Conservation (phyloP, 2,797 vertebrate genomes). For the Cossypha heuglini region DNA sequence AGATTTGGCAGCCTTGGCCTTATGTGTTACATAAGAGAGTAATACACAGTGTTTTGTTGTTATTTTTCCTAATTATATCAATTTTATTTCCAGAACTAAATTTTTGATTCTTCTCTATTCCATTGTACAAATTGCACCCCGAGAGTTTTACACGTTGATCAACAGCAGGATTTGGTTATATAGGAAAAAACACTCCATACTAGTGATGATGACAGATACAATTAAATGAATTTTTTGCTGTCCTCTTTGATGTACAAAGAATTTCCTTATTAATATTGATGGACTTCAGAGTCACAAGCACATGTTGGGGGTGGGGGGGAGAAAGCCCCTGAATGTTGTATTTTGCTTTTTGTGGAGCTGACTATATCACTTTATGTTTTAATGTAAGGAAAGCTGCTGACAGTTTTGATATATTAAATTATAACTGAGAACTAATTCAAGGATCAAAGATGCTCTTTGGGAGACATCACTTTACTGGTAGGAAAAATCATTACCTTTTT, state of each 20-base stretch:
- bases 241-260: slow-evolving; percentile 14
- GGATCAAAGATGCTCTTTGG: slow-evolving; percentile 77
- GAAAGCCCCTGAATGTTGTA: slow-evolving; percentile 17
- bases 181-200: background rate
- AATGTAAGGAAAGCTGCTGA: slow-evolving; percentile 50
- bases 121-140: background rate
- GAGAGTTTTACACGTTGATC: background rate
- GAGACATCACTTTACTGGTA: slow-evolving; percentile 55
- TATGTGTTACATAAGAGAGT: background rate
- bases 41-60: background rate
- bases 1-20: background rate
- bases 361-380: slow-evolving; percentile 49
- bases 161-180: background rate
- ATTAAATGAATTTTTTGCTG: slow-evolving; percentile 26
- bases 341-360: slow-evolving; percentile 58
- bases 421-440: slow-evolving; percentile 77
- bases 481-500: slow-evolving; percentile 65
- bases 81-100: background rate
- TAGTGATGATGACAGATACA: background rate
- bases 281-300: background rate
- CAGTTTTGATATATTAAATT: slow-evolving; percentile 70
- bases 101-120: background rate
- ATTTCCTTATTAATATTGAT: slow-evolving; percentile 31
- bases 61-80: background rate
- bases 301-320: background rate